Evolutionary conservation across 2,888 invertebrate species (phyloP).

Genomic region (Desoria tigrina): DNA sequence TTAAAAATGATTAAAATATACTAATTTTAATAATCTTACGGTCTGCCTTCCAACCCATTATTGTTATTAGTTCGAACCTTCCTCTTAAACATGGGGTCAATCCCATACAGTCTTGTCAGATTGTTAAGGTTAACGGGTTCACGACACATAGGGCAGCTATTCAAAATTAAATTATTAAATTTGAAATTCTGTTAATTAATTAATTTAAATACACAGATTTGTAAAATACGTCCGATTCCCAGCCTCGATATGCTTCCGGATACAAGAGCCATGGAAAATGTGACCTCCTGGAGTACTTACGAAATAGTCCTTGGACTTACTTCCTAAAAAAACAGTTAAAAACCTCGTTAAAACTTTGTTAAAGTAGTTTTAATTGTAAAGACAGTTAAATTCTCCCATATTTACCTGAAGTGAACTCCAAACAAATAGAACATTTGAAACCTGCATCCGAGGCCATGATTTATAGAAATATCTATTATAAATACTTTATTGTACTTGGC

Average conservation of each 20-base stretch:
- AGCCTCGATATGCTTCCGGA: constrained; percentile 33
- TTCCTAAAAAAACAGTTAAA: constrained; percentile 14
- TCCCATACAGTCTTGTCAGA: constrained; percentile 37
- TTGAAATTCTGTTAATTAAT: neutral
- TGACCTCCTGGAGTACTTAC: constrained; percentile 38
- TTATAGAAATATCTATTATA: no score
- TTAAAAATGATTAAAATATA: constrained; percentile 11
- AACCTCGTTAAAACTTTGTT: neutral
- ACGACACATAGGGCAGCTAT: constrained; percentile 42
- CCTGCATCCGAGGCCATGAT: constrained; percentile 25
- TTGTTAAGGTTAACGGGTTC: constrained; percentile 28
- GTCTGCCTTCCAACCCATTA: no score
- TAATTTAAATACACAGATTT: neutral
- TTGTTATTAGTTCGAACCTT: no score
- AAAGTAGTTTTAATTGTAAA: neutral
- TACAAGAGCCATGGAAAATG: constrained; percentile 37
- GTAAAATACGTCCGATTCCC: constrained; percentile 33
- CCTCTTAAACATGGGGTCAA: constrained; percentile 27
- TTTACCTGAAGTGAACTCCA: constrained; percentile 38
- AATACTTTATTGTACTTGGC: neutral
- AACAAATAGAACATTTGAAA: constrained; percentile 39
- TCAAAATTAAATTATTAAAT: constrained; percentile 9
- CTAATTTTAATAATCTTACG: no score
- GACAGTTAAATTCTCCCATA: neutral
- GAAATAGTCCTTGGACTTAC: constrained; percentile 36